Evolutionary conservation across 92 coral and sea anemone species (phyloP).

Genomic region (Actinostola sp.): DNA sequence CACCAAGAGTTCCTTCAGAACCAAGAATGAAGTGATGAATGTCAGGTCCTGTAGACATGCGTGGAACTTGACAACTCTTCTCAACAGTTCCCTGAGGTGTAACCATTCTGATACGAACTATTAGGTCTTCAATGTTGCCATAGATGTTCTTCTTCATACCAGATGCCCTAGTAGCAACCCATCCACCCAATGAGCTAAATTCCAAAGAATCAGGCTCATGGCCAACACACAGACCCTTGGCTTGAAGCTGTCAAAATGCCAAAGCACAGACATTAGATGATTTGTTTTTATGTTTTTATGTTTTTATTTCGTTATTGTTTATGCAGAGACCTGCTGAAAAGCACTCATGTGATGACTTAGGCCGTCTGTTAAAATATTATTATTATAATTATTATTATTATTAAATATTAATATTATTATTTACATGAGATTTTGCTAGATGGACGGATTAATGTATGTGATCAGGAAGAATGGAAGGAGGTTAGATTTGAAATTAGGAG

Average conservation of each 20-base stretch:
- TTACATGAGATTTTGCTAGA: no score
- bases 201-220: conserved; percentile 98
- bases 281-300: no score
- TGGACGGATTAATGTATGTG: no score
- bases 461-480: no score
- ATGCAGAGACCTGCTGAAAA: no score
- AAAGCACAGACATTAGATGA: background rate
- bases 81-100: conserved; percentile 96
- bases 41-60: conserved; percentile 99
- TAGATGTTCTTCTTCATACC: conserved; percentile 99
- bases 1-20: conserved; percentile 99
- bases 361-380: no score
- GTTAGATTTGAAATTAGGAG: no score
- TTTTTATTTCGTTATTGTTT: no score
- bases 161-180: conserved; percentile 99
- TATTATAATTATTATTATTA: no score
- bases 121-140: conserved; percentile 95
- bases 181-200: conserved; percentile 98
- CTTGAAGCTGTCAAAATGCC: conserved; percentile 61
- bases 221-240: conserved; percentile 90
- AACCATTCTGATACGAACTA: conserved; percentile 89
- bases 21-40: conserved; percentile 95
- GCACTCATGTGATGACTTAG: no score
- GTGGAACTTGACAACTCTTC: conserved; percentile 98
- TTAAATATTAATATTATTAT: no score